Conservation (phyloP, 2,888 invertebrate genomes). For the Merodon equestris region DNA sequence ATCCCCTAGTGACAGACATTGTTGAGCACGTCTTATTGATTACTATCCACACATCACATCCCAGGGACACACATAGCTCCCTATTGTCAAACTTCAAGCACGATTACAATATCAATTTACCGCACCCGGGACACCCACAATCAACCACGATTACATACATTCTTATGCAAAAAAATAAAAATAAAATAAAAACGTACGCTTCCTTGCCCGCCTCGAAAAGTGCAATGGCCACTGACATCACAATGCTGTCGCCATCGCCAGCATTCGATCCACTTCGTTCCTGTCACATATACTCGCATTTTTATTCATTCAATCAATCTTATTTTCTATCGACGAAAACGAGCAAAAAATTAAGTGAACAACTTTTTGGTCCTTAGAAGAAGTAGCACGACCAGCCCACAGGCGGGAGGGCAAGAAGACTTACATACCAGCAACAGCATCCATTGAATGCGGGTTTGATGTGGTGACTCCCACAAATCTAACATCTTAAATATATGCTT, state of each 20-base stretch:
- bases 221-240: constrained; percentile 61
- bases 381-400: no score
- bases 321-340: constrained; percentile 49
- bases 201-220: constrained; percentile 33
- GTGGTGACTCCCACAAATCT: background rate
- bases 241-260: constrained; percentile 23
- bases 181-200: no score
- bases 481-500: no score
- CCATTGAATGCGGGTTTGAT: background rate
- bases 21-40: constrained; percentile 41
- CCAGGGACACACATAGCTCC: constrained; percentile 10
- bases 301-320: constrained; percentile 58
- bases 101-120: constrained; percentile 59
- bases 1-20: constrained; percentile 18
- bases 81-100: constrained; percentile 38
- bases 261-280: constrained; percentile 3
- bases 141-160: constrained; percentile 45
- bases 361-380: constrained; percentile 54
- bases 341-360: constrained; percentile 59
- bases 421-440: constrained; percentile 27
- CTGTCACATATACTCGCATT: constrained; percentile 4
- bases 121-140: constrained; percentile 19
- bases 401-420: background rate
- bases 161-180: no score
- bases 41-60: constrained; percentile 28